Conservation (phyloP, 2,888 invertebrate species). For the Thymelicus sylvestris region DNA sequence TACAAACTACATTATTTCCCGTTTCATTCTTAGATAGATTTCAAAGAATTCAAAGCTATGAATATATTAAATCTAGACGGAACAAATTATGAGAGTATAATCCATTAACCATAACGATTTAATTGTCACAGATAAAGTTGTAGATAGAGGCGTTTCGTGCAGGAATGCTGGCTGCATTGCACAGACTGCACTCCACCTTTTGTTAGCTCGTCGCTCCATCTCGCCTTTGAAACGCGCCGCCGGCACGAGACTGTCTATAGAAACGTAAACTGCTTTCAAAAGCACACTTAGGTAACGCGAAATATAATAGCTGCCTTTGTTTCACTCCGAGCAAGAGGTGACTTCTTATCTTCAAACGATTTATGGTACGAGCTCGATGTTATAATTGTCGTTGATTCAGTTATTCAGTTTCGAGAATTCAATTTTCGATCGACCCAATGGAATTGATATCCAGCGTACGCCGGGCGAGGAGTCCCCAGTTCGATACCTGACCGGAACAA, state of each 20-base stretch:
- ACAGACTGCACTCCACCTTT: slow-evolving; percentile 12
- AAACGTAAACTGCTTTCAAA: slow-evolving; percentile 45
- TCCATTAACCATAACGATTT: slow-evolving; percentile 19
- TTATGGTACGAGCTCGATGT: slow-evolving; percentile 16
- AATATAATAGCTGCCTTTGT: slow-evolving; percentile 44
- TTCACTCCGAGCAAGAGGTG: slow-evolving; percentile 41
- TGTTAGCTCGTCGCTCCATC: slow-evolving; percentile 23
- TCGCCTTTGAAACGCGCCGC: slow-evolving; percentile 20
- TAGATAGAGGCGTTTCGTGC: slow-evolving; percentile 24
- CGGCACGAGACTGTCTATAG: slow-evolving; percentile 33
- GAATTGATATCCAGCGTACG: too few relatives aligned
- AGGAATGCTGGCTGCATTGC: slow-evolving; percentile 16
- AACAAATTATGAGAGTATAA: background rate
- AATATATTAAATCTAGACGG: background rate
- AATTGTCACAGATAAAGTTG: slow-evolving; percentile 22
- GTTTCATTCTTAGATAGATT: too few relatives aligned
- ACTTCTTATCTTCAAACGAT: slow-evolving; percentile 40
- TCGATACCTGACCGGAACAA: background rate
- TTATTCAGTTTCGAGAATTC: background rate
- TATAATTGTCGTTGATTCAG: slow-evolving; percentile 4
- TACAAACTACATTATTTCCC: too few relatives aligned
- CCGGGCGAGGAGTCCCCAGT: background rate
- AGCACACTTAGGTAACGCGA: slow-evolving; percentile 41
- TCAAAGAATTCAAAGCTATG: too few relatives aligned
- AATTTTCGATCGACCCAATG: background rate